phyloP scores from a whole-genome alignment of 2,113 vertebrate genomes.

The Istiophorus platypterus region DNA sequence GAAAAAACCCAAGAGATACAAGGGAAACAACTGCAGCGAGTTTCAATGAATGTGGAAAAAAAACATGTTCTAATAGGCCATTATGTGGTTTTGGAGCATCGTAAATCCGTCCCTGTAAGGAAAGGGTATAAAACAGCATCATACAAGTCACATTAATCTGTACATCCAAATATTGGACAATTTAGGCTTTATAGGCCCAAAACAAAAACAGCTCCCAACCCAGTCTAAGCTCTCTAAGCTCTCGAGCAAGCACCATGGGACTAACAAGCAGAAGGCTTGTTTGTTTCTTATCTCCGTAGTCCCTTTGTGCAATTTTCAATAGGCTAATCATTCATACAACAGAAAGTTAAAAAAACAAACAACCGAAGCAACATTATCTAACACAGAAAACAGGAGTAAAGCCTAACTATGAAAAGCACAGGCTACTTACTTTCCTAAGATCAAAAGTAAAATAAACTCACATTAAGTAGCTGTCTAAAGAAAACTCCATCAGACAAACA shows the following conservation, averaged over 20 bases:
- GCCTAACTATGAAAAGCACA: too few relatives aligned
- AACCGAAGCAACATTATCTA: background rate
- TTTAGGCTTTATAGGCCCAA: background rate
- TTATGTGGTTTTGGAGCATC: background rate
- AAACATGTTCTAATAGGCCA: background rate
- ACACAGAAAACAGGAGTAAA: background rate
- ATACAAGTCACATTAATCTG: conserved; percentile 2
- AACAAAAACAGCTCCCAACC: conserved; percentile 6
- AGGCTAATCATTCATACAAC: conserved; percentile 17
- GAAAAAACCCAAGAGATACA: background rate
- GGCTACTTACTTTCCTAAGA: too few relatives aligned
- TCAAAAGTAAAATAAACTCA: too few relatives aligned
- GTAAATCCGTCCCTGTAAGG: background rate
- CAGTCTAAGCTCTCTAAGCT: conserved; percentile 27
- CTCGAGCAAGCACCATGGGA: conserved; percentile 15
- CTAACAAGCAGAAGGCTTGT: conserved; percentile 21
- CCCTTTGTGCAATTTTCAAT: conserved; percentile 25
- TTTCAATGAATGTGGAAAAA: conserved; percentile 7
- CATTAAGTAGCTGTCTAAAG: background rate
- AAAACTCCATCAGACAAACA: conserved; percentile 27
- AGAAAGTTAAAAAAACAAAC: conserved; percentile 18
- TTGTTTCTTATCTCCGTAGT: conserved; percentile 16
- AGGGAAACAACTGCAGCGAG: background rate
- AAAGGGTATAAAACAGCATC: background rate
- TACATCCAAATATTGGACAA: background rate